phyloP scores from a whole-genome alignment of 2,888 invertebrate genomes.

The Cryptocheilus praepositus region DNA sequence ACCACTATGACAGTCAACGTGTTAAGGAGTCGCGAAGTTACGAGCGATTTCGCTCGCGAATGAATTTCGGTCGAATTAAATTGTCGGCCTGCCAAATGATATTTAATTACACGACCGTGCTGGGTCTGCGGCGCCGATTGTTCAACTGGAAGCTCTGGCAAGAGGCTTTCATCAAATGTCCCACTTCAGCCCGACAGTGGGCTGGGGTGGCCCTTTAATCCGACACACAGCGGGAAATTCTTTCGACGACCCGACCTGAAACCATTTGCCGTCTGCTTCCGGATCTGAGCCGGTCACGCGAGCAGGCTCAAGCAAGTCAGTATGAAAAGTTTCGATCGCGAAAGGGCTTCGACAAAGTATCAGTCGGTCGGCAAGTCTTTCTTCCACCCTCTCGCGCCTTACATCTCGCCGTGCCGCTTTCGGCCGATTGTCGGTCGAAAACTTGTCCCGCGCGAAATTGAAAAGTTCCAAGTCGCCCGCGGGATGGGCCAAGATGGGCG shows the following conservation, averaged over 20 bases:
- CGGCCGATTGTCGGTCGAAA: slow-evolving; percentile 16
- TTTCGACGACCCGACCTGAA: not conserved
- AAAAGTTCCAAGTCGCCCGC: slow-evolving; percentile 34
- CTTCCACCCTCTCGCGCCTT: not conserved
- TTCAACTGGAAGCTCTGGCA: not conserved
- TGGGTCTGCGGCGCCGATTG: too few relatives aligned
- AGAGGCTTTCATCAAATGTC: slow-evolving; percentile 5
- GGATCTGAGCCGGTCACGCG: slow-evolving; percentile 33
- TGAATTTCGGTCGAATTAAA: too few relatives aligned
- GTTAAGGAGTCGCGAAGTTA: too few relatives aligned
- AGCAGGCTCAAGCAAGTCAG: slow-evolving; percentile 33
- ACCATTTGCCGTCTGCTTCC: slow-evolving; percentile 1
- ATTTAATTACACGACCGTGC: too few relatives aligned
- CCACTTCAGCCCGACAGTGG: not conserved
- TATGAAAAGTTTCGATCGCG: slow-evolving; percentile 44
- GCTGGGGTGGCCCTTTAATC: not conserved
- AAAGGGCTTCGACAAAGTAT: slow-evolving; percentile 45
- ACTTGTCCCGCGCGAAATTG: slow-evolving; percentile 31
- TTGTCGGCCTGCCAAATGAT: too few relatives aligned
- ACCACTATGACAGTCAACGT: too few relatives aligned
- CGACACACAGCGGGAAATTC: slow-evolving; percentile 9
- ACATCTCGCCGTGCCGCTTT: not conserved
- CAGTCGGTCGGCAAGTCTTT: slow-evolving; percentile 40
- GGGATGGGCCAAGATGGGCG: not conserved
- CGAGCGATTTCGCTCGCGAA: too few relatives aligned